phyloP scores from a whole-genome alignment of 2,888 invertebrate species.

The Drosophila merina region DNA sequence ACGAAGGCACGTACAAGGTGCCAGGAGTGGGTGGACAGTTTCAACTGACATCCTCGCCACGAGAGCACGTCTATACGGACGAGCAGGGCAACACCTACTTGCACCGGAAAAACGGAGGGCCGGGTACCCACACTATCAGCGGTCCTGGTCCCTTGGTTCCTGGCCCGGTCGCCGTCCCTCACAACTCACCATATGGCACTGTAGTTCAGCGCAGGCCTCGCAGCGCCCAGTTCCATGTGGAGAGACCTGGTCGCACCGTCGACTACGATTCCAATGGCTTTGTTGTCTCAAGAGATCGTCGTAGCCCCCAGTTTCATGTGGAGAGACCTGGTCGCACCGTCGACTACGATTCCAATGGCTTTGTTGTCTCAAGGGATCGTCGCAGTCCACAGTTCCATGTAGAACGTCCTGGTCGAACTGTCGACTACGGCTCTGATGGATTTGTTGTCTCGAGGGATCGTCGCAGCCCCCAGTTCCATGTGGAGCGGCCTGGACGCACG shows the following conservation, averaged over 20 bases:
- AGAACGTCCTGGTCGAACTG: slow-evolving; percentile 53
- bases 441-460: slow-evolving; percentile 27
- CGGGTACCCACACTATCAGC: slow-evolving; percentile 49
- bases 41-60: slow-evolving; percentile 24
- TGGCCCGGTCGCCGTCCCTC: slow-evolving; percentile 11
- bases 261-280: not conserved
- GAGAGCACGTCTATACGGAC: slow-evolving; percentile 50
- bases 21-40: slow-evolving; percentile 58
- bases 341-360: not conserved
- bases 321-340: slow-evolving; percentile 26
- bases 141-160: slow-evolving; percentile 45
- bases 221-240: slow-evolving; percentile 28
- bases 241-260: slow-evolving; percentile 24
- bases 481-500: slow-evolving; percentile 21
- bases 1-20: slow-evolving; percentile 57
- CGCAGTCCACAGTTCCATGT: slow-evolving; percentile 20
- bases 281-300: too few species aligned
- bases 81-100: slow-evolving; percentile 49
- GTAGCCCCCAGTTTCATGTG: slow-evolving; percentile 18
- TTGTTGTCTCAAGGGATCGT: too few species aligned
- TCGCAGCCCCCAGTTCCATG: slow-evolving; percentile 37
- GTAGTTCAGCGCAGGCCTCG: slow-evolving; percentile 28
- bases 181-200: not conserved
- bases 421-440: slow-evolving; percentile 28
- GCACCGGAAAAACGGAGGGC: slow-evolving; percentile 25